A percentile compares a stretch with the other conserved stretches of the same genome.
phyloP scores from a whole-genome alignment of 2,797 vertebrate genomes.

The Malacoraja senta region DNA sequence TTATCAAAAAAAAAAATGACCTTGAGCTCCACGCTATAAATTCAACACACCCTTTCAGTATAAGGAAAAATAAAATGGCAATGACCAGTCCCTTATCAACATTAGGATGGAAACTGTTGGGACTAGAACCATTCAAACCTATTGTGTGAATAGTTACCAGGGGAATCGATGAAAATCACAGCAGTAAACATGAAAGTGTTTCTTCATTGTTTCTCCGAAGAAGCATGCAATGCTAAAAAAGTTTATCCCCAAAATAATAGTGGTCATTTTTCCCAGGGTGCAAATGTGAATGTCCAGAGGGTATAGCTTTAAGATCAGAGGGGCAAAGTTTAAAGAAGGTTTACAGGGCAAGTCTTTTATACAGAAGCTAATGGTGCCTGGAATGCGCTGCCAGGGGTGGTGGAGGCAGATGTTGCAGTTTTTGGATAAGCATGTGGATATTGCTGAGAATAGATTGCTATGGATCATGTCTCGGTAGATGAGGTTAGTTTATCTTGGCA shows the following conservation, averaged over 20 bases:
- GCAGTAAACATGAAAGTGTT: background rate
- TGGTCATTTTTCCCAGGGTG: too few relatives aligned
- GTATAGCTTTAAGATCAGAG: too few relatives aligned
- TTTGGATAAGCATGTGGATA: too few relatives aligned
- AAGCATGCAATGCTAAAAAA: background rate
- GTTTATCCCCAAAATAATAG: background rate
- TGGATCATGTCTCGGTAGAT: too few relatives aligned
- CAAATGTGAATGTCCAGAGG: too few relatives aligned
- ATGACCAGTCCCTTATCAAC: constrained; percentile 1
- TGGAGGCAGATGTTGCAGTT: too few relatives aligned
- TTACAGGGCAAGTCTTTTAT: too few relatives aligned
- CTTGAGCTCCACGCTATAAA: constrained; percentile 27
- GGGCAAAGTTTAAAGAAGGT: too few relatives aligned
- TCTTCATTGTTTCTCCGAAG: background rate
- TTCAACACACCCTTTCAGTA: constrained; percentile 20
- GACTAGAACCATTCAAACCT: background rate
- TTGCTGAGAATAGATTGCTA: too few relatives aligned
- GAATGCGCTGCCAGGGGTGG: too few relatives aligned
- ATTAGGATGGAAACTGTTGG: background rate
- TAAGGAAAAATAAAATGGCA: background rate
- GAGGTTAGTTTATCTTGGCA: too few relatives aligned
- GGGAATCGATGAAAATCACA: background rate
- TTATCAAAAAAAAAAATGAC: constrained; percentile 17
- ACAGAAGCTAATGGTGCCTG: too few relatives aligned
- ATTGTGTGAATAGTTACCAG: background rate